These are phyloP conservation scores for Periparus ater DNA, from an alignment of 2,797 vertebrate genomes.

Conservation along the genomic window DNA sequence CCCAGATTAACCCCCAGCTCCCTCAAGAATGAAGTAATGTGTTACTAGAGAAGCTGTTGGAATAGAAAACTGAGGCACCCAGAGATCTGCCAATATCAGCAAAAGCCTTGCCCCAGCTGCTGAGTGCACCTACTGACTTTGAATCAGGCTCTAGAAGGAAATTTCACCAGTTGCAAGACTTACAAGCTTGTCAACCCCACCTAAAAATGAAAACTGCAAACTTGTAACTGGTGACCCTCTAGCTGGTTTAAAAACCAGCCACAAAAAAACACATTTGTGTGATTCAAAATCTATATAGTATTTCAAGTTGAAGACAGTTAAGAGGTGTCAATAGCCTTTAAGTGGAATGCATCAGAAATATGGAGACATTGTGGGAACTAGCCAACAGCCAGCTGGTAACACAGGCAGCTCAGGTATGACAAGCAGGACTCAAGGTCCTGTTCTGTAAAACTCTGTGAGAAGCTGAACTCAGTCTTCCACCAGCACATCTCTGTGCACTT, in stretches of 20 bases:
- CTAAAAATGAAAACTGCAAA: background rate
- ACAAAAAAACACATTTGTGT: background rate
- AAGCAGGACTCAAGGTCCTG: background rate
- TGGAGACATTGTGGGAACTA: background rate
- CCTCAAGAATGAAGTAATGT: background rate
- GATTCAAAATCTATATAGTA: background rate
- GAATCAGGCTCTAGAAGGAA: background rate
- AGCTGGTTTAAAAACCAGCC: background rate
- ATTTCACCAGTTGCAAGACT: background rate
- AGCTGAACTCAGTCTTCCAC: background rate
- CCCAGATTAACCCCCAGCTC: background rate
- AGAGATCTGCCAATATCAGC: conserved; percentile 14
- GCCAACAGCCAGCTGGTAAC: background rate
- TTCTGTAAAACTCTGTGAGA: background rate
- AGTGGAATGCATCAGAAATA: background rate
- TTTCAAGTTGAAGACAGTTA: background rate
- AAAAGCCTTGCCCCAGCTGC: background rate
- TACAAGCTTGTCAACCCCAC: background rate
- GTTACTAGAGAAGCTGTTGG: background rate
- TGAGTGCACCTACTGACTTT: background rate
- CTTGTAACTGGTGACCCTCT: background rate
- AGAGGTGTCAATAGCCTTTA: background rate
- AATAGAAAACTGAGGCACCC: background rate
- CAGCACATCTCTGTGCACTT: background rate
- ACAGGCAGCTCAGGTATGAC: background rate